These are phyloP conservation scores for Mesocentrotus franciscanus DNA, from an alignment of 53 echinoderm and acorn worm genomes.

Conservation along the genomic window DNA sequence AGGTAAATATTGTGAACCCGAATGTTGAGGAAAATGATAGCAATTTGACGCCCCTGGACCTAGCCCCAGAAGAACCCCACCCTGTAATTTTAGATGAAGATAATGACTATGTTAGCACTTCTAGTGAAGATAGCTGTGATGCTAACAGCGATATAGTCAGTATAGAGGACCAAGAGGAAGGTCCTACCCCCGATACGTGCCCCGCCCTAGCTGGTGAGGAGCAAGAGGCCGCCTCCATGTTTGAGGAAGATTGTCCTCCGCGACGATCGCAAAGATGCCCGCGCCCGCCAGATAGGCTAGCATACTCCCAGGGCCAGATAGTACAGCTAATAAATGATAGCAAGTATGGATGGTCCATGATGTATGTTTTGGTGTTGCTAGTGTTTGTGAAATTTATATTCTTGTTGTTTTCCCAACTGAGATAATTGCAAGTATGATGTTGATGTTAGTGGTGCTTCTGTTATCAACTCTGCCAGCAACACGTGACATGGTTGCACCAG, in stretches of 20 bases:
- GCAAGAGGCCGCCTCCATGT: slow-evolving; percentile 22
- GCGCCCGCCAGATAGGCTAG: slow-evolving; percentile 23
- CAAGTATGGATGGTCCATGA: neutral
- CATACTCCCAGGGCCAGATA: slow-evolving; percentile 6
- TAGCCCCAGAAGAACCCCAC: no score
- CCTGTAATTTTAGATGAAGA: no score
- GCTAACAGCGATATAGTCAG: neutral
- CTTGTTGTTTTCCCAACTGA: slow-evolving; percentile 18
- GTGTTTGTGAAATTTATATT: slow-evolving; percentile 21
- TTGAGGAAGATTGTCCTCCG: slow-evolving; percentile 29
- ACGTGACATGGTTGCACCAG: no score
- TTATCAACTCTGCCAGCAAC: no score
- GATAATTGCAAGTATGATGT: slow-evolving; percentile 20
- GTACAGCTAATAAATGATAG: neutral
- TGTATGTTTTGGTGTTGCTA: slow-evolving; percentile 12
- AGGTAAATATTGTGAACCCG: no score
- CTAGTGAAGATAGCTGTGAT: neutral
- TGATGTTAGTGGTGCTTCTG: neutral
- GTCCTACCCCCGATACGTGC: neutral
- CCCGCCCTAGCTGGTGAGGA: neutral
- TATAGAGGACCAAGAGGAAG: neutral
- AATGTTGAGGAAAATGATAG: no score
- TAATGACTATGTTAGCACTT: neutral
- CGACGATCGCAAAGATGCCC: slow-evolving; percentile 42
- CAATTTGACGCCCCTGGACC: no score